Conservation (phyloP, 1,140 invertebrate species). For the Leptoteleia sp. region DNA sequence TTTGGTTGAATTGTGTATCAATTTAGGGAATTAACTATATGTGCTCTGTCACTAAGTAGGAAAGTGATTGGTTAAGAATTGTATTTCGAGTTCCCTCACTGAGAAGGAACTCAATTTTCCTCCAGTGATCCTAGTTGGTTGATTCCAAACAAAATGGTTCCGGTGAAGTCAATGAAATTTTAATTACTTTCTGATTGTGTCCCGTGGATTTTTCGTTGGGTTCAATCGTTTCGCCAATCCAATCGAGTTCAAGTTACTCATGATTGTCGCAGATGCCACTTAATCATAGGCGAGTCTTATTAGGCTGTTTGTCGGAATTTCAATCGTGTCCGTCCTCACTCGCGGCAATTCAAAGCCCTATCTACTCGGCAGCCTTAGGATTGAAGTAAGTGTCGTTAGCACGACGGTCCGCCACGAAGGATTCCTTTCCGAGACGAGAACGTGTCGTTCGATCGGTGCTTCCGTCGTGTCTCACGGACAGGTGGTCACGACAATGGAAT, state of each 20-base stretch:
- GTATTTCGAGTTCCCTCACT: too few relatives aligned
- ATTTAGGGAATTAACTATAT: too few relatives aligned
- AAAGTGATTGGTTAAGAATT: too few relatives aligned
- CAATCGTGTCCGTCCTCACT: conserved; percentile 24
- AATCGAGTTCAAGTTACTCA: neutral
- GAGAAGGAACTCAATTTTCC: too few relatives aligned
- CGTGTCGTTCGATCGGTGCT: conserved; percentile 58
- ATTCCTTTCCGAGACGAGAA: conserved; percentile 59
- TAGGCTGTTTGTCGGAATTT: conserved; percentile 54
- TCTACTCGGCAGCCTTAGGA: conserved; percentile 47
- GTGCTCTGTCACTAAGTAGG: too few relatives aligned
- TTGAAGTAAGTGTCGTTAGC: conserved; percentile 65
- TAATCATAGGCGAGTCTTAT: conserved; percentile 52
- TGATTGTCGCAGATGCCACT: conserved; percentile 1
- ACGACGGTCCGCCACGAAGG: conserved; percentile 39
- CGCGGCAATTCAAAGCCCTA: conserved; percentile 61
- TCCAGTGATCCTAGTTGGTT: too few relatives aligned
- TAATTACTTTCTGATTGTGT: too few relatives aligned
- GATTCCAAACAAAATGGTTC: too few relatives aligned
- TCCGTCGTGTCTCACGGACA: conserved; percentile 66
- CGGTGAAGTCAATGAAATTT: too few relatives aligned
- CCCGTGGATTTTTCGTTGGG: too few relatives aligned
- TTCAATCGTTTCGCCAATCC: conserved; percentile 8
- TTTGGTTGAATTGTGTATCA: too few relatives aligned
- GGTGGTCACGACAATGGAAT: conserved; percentile 69